A percentile compares a stretch with the other conserved stretches of the same genome.
These are phyloP conservation scores for Cantharis flavilabris DNA, from an alignment of 2,888 invertebrate species.

Conservation along the genomic window DNA sequence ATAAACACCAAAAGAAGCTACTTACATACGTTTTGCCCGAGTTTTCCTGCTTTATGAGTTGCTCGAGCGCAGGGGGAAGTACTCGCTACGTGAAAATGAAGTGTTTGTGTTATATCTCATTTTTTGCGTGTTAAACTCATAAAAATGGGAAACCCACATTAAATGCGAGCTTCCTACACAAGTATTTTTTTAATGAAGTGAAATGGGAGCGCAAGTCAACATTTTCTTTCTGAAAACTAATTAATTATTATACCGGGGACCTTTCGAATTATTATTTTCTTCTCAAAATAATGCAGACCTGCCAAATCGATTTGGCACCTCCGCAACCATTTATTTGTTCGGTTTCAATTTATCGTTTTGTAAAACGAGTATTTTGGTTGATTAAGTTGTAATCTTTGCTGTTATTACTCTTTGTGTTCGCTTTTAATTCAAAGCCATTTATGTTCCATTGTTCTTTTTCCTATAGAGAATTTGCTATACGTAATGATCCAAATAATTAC, in stretches of 20 bases:
- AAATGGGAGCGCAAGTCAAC: background rate
- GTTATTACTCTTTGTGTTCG: background rate
- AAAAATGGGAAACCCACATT: background rate
- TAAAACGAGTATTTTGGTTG: background rate
- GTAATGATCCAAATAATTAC: background rate
- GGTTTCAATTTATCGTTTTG: background rate
- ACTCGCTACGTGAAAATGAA: background rate
- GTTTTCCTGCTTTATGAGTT: background rate
- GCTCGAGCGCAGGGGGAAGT: background rate
- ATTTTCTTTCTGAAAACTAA: background rate
- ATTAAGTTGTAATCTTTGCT: background rate
- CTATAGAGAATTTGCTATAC: background rate
- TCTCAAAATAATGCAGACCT: background rate
- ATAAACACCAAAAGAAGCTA: constrained; percentile 12
- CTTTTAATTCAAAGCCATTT: background rate
- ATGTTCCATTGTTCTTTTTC: background rate
- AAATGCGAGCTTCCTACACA: background rate
- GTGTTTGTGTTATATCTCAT: background rate
- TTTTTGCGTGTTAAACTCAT: background rate
- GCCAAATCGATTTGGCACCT: background rate
- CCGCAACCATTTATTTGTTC: background rate
- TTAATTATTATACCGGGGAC: background rate
- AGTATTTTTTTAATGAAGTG: background rate
- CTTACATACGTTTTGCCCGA: background rate
- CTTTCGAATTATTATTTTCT: background rate